Base-by-base conservation (phyloP, 2,113 vertebrate species). In the Coryphaenoides rupestris region DNA sequence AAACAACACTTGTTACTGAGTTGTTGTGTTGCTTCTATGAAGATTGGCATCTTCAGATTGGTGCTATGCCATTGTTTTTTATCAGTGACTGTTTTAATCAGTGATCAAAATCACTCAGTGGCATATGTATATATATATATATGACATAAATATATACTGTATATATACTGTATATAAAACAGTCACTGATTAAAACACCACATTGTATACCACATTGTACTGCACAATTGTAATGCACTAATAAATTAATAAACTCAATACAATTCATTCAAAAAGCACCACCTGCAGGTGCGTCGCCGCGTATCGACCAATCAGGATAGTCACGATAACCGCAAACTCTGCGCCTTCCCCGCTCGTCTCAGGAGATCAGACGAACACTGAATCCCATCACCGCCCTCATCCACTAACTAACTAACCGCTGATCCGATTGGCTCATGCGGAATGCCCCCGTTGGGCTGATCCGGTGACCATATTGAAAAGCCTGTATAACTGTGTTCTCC, bases 361-460 rank as follows among this genome's bases (percentile, higher is more conserved):
- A 50, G 15, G 47, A 50, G 16, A 50, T 50, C 47, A 50, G 33
- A 40, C 9, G 6, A 40, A 0, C 33, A n/a, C n/a, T n/a, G n/a
- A n/a, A n/a, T n/a, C 33, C 9, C 9, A 40, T 40, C 33, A 40
- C 5, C 5, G 1, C 13, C n/a, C 33, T 17, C 15, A n/a, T 50
- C 15, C 40, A 45, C 5, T 5, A 45, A 45, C 40, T 13, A 45
- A 45, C 47, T 50, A 17, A 50, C 47, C 47, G 15, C 5, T 50
- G 47, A 17, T 50, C n/a, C 5, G 47, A 50, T 17, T 40, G 66
- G 65, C 78, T 58, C 33, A 6, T 14, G 66, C 46, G 75, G 77
- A 76, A 80, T 70, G 66, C 58, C 77, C 73, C 75, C 65, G 68
- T 72, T 19, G 55, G 72, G n/a, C 53, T 21, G 3, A 2, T 62